phyloP scores from a whole-genome alignment of 2,113 vertebrate genomes.

The Corvus hawaiiensis region DNA sequence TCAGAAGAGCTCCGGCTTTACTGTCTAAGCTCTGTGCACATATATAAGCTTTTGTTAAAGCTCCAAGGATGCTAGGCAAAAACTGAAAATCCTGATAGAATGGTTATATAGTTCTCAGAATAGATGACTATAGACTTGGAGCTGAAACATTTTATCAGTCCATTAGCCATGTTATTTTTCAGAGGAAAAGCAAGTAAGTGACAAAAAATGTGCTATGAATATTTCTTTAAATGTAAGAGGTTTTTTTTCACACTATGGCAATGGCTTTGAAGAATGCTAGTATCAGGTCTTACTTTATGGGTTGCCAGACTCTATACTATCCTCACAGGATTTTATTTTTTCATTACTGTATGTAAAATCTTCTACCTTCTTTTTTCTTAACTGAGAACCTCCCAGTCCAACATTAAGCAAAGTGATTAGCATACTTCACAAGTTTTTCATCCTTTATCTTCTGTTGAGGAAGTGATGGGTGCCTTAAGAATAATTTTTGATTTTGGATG shows the following conservation, averaged over 20 bases:
- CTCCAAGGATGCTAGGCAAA: background rate
- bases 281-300: background rate
- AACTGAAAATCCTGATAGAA: slow-evolving; percentile 28
- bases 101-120: background rate
- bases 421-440: background rate
- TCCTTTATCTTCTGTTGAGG: background rate
- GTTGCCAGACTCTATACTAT: background rate
- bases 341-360: background rate
- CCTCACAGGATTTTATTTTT: background rate
- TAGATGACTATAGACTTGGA: background rate
- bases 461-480: background rate
- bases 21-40: background rate
- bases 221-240: background rate
- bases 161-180: background rate
- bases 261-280: background rate
- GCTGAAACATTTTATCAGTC: background rate
- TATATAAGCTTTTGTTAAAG: slow-evolving; percentile 11
- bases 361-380: background rate
- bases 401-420: background rate
- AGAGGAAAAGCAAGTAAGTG: background rate
- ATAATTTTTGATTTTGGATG: background rate
- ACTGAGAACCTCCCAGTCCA: background rate
- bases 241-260: background rate
- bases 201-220: background rate
- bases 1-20: background rate